Evolutionary conservation across 2,888 invertebrate species (phyloP), one percentile per base, ranked within the genome.

Genomic region (Diaprepes abbreviatus): DNA sequence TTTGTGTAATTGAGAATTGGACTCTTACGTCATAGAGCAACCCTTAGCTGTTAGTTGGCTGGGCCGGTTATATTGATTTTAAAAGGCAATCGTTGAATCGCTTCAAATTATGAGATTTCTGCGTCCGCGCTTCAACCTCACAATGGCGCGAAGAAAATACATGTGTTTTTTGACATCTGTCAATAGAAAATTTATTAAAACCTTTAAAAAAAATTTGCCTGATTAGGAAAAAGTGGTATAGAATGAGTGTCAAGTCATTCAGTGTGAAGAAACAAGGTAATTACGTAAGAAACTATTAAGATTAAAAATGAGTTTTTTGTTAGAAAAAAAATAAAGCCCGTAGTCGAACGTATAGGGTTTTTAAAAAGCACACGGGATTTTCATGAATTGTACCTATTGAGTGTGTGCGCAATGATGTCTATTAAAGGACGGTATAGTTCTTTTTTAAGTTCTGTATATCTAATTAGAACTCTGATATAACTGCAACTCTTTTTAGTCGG

Each of bases 331-430:
- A 33, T 33, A 45, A 35, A 36, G 28, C 36, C 31, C 48, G 52
- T 52, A 55, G 75, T 75, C 77, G 77, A 77, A 78, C 77, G 77
- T 77, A 79, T 79, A 78, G 79, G 75, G 71, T 79, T 79, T 80
- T 81, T 79, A 78, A 80, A 80, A 81, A 79, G 78, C 78, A 81
- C 78, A 80, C 80, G 79, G 78, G 77, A 80, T 79, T 81, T 78
- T 79, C 78, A 80, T 79, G 79, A 81, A 80, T 81, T 81, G 81
- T 80, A 78, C 77, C 78, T 79, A 79, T 80, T 78, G 76, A 78
- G 81, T 79, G 78, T 79, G 79, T 82, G 82, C 82, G 82, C 82
- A 81, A 81, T 80, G 78, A 79, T 75, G 75, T 76, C 76, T 76
- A 79, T 80, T 77, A 80, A 79, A 78, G 79, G 79, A 75, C 79